Conservation (phyloP, 1,140 invertebrate genomes). For the Drosophila bifasciata region DNA sequence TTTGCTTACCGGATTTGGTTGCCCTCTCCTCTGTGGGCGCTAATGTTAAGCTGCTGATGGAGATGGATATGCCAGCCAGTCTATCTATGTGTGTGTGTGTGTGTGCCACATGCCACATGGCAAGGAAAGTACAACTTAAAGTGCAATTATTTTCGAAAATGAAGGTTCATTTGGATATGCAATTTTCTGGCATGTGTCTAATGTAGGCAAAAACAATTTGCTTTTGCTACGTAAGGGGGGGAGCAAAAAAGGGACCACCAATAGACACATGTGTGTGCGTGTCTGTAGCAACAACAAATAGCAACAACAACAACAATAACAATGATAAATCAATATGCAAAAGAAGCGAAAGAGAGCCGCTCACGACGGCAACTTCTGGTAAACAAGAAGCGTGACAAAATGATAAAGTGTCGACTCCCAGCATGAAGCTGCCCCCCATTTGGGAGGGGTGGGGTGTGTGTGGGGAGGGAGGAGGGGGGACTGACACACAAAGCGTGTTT, state of each 20-base stretch:
- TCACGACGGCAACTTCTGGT: conserved; percentile 56
- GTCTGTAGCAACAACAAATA: conserved; percentile 24
- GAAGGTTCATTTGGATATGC: conserved; percentile 65
- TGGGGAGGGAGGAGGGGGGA: too few species aligned
- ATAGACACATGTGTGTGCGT: conserved; percentile 23
- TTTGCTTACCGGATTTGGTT: too few species aligned
- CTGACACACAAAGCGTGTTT: too few species aligned
- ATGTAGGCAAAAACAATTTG: conserved; percentile 75
- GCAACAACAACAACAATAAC: conserved; percentile 17
- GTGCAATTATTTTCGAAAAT: conserved; percentile 71
- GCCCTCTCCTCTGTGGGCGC: too few species aligned
- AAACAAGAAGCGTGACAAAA: conserved; percentile 76
- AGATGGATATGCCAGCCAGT: neutral
- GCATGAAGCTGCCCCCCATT: too few species aligned
- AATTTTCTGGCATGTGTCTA: conserved; percentile 72
- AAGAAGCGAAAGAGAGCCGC: conserved; percentile 35
- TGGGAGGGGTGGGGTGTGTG: too few species aligned
- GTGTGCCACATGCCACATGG: neutral
- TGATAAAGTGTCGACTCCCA: conserved; percentile 65
- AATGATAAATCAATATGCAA: conserved; percentile 75
- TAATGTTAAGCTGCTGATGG: too few species aligned
- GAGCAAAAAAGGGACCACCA: too few species aligned
- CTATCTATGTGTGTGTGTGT: neutral
- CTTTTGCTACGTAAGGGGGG: conserved; percentile 14
- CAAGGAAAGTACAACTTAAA: too few species aligned